Base-by-base conservation (phyloP, 2,888 invertebrate species). In the Choreutis nemorana region DNA sequence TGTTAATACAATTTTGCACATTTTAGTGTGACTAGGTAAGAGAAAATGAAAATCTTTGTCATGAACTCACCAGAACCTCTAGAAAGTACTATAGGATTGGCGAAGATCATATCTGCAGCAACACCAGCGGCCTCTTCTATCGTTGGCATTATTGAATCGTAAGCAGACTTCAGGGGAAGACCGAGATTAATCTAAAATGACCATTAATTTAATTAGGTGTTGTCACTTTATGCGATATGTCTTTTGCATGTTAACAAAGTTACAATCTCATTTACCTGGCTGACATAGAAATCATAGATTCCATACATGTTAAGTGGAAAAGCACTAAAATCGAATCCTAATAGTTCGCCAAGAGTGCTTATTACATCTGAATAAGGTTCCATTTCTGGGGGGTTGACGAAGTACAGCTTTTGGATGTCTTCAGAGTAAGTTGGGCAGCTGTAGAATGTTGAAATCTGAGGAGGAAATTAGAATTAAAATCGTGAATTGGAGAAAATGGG, bases 391-490 rank as follows among this genome's bases (percentile, higher is more conserved):
- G 39, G 13, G 2, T 27, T 23, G 1, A 30, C 9, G 0, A n/a
- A 14, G 1, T 36, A 25, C n/a, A 29, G 1, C 5, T 2, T 2
- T 2, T 0, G 13, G 36, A 44, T 1, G 14, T 22, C 0, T 33
- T 20, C 3, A 31, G n/a, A 2, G 31, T 43, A 33, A 2, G 21
- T 33, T 1, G 59, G 59, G 28, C 59, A 60, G 41, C 58, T 60
- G 0, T 41, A 0, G 2, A 12, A 16, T 0, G 45, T 43, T 2
- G 45, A 20, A 28, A 56, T 56, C 59, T 59, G 44, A 7, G 42
- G 45, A 23, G 3, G 3, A 14, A 14, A 29, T 21, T 11, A 21
- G 22, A 24, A 24, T 7, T 27, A 25, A 22, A n/a, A n/a, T n/a
- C n/a, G n/a, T n/a, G n/a, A n/a, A n/a, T n/a, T n/a, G n/a, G n/a